Percentiles rank a stretch among this genome's conserved stretches.
phyloP scores from a whole-genome alignment of 2,113 vertebrate species.

The Leptocoma aspasia region DNA sequence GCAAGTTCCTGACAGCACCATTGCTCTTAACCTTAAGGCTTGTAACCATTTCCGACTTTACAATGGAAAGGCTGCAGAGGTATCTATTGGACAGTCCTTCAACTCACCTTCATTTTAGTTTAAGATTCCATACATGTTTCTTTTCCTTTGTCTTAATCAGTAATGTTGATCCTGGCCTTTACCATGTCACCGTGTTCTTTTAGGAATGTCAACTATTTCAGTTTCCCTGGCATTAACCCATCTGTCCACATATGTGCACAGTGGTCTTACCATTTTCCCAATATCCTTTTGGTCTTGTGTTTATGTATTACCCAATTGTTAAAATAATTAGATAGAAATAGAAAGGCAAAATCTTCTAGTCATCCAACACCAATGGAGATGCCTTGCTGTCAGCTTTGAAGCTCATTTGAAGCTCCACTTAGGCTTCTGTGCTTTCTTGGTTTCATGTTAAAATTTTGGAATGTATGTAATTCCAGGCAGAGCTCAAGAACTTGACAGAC shows the following conservation, averaged over 20 bases:
- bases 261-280: neutral
- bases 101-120: neutral
- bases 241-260: neutral
- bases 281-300: neutral
- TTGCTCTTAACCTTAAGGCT: slow-evolving; percentile 96
- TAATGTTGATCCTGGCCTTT: neutral
- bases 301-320: neutral
- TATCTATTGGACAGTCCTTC: slow-evolving; percentile 57
- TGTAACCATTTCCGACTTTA: slow-evolving; percentile 96
- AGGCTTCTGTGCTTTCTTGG: neutral
- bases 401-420: neutral
- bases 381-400: neutral
- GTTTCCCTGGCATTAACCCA: neutral
- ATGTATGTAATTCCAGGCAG: slow-evolving; percentile 76
- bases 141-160: neutral
- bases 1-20: slow-evolving; percentile 93
- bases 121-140: neutral
- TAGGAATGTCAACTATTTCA: neutral
- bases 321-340: neutral
- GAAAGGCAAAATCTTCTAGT: neutral
- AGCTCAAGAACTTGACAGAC: slow-evolving; percentile 93
- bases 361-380: neutral
- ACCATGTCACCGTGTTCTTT: neutral
- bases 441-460: slow-evolving; percentile 14
- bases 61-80: slow-evolving; percentile 96